These are phyloP conservation scores for Enteromius argenteus DNA, from an alignment of 2,797 vertebrate species.

Conservation along the genomic window DNA sequence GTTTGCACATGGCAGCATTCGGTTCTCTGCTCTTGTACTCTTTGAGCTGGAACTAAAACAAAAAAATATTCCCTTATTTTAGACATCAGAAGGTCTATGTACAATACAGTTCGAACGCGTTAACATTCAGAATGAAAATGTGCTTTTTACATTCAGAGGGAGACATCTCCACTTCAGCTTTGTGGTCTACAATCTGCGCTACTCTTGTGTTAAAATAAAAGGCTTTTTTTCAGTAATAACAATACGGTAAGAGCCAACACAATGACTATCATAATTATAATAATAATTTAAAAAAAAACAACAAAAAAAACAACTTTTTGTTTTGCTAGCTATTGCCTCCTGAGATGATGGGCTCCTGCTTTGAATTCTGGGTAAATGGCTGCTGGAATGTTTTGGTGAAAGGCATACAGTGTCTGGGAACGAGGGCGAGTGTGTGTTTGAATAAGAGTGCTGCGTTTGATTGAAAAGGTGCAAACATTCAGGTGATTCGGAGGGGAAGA, in stretches of 20 bases:
- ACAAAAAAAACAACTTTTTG: slow-evolving; percentile 75
- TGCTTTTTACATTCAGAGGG: slow-evolving; percentile 78
- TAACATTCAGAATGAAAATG: slow-evolving; percentile 78
- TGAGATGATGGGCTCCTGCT: slow-evolving; percentile 84
- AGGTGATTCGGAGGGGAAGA: neutral
- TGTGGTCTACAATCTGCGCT: slow-evolving; percentile 61
- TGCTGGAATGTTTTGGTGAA: slow-evolving; percentile 72
- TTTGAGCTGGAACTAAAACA: slow-evolving; percentile 45
- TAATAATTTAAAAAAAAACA: slow-evolving; percentile 65
- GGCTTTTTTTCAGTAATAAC: slow-evolving; percentile 71
- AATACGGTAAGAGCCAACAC: slow-evolving; percentile 75
- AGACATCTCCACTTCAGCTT: slow-evolving; percentile 57
- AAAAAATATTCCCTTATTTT: slow-evolving; percentile 64
- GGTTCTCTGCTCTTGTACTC: slow-evolving; percentile 64
- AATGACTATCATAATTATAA: slow-evolving; percentile 76
- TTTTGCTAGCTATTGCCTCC: slow-evolving; percentile 83
- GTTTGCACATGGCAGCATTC: slow-evolving; percentile 78
- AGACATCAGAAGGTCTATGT: slow-evolving; percentile 62
- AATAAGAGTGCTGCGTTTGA: slow-evolving; percentile 22
- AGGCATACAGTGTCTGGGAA: slow-evolving; percentile 54
- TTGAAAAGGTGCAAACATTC: slow-evolving; percentile 28
- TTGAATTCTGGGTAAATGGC: slow-evolving; percentile 67
- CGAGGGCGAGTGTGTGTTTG: slow-evolving; percentile 41
- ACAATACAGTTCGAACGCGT: slow-evolving; percentile 67
- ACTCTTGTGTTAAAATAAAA: slow-evolving; percentile 62